Conservation (phyloP, 2,797 vertebrate genomes). For the Phataginus tricuspis region DNA sequence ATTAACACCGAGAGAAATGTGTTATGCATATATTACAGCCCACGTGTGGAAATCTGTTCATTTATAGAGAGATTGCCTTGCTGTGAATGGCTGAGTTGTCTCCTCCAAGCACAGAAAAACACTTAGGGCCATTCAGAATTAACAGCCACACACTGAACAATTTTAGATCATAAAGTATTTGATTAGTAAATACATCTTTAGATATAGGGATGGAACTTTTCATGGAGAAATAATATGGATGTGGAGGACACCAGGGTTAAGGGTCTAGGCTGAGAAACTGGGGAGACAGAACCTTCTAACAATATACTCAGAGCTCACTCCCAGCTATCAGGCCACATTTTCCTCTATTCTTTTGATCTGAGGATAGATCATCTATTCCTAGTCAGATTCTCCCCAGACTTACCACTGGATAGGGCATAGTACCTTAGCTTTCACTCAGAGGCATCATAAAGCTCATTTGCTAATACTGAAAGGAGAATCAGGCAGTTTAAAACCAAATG, state of each 20-base stretch:
- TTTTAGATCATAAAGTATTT: slow-evolving; percentile 53
- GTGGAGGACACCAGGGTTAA: neutral
- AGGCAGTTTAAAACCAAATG: neutral
- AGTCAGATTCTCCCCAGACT: neutral
- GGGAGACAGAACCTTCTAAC: neutral
- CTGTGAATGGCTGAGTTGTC: slow-evolving; percentile 78
- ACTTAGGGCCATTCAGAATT: slow-evolving; percentile 76
- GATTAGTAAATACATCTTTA: slow-evolving; percentile 41
- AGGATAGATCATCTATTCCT: neutral
- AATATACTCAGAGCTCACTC: neutral
- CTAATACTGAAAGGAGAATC: neutral
- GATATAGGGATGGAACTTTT: neutral
- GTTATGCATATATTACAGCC: slow-evolving; percentile 83
- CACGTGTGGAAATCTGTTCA: slow-evolving; percentile 81
- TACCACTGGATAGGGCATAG: neutral
- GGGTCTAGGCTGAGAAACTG: neutral
- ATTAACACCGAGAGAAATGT: slow-evolving; percentile 80
- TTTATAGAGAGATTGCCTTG: slow-evolving; percentile 79
- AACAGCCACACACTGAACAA: slow-evolving; percentile 46
- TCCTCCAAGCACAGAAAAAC: slow-evolving; percentile 45
- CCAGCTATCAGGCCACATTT: neutral
- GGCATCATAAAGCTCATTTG: neutral
- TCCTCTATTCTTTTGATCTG: neutral
- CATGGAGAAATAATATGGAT: neutral
- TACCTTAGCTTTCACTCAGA: neutral